Base-by-base conservation (phyloP, 2,113 vertebrate species). In the Parus major region DNA sequence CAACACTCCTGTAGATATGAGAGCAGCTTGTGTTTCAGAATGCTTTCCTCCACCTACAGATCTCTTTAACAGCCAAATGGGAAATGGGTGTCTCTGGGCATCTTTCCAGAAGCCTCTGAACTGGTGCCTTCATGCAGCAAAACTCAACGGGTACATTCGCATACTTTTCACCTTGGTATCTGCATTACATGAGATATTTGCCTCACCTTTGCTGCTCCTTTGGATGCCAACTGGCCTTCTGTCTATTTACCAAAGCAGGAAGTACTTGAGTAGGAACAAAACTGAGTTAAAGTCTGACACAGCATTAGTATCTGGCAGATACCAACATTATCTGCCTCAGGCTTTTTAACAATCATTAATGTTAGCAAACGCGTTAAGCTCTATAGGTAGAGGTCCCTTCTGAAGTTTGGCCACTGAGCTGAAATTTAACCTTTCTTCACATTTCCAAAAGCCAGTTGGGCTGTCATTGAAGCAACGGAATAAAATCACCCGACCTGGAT, bases 351-450 rank as follows among this genome's bases (percentile, higher is more conserved):
- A 66, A 33, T 25, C 56, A 61, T 52, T 73, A 65, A 36, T 73
- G 36, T 36, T 64, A 77, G 83, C 28, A 29, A 42, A 91, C 52
- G 17, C 29, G 25, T 81, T 86, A 68, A 68, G 25, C 5, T 84
- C 9, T 41, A 6, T 35, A 68, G 24, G 36, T 81, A 94, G 17
- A 8, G 69, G 35, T 90, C 33, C 41, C 18, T 90, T 76, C 64
- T 86, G 87, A 94, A 92, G 25, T 88, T 68, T 64, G 4, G 3
- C 9, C 46, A 73, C 59, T 73, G 76, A 92, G 41, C 25, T 92
- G 53, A 90, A 93, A 88, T 92, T 36, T 90, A 96, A 96, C 56
- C 46, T 41, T 73, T 95, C 35, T 72, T 92, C 27, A 24, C 22
- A 27, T 22, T 71, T 81, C 28, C 65, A 90, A 36, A 90, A 96